A percentile compares a stretch with the other conserved stretches of the same genome.
Evolutionary conservation across 2,113 vertebrate genomes (phyloP).

Genomic region (Etheostoma spectabile): DNA sequence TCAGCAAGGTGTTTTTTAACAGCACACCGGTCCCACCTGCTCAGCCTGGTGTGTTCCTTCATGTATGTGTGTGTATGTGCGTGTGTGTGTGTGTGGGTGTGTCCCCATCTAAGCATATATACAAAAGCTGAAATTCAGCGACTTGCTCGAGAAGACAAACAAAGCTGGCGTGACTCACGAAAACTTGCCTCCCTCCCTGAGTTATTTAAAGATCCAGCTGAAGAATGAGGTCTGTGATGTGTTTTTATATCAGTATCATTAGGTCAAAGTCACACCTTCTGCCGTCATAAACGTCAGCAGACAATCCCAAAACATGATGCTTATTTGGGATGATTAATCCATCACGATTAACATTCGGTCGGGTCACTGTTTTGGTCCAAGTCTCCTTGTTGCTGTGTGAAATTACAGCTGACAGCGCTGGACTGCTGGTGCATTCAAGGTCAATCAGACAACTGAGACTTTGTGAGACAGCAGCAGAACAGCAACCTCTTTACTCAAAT

Average conservation of each 20-base stretch:
- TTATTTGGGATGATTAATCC: not conserved
- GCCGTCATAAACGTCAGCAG: not conserved
- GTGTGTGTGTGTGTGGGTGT: conserved; percentile 50
- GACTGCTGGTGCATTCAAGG: conserved; percentile 27
- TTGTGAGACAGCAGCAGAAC: not conserved
- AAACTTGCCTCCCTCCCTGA: not conserved
- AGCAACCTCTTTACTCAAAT: not conserved
- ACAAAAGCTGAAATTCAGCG: conserved; percentile 31
- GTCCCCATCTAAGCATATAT: not conserved
- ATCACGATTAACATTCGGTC: not conserved
- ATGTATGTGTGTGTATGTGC: conserved; percentile 22
- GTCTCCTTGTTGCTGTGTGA: not conserved
- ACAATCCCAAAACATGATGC: not conserved
- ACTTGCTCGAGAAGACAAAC: conserved; percentile 21
- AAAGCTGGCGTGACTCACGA: not conserved
- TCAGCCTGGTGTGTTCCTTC: conserved; percentile 22
- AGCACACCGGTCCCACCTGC: conserved; percentile 57
- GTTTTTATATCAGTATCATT: not conserved
- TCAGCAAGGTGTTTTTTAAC: conserved; percentile 20
- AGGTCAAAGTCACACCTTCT: not conserved
- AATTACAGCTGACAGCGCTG: not conserved
- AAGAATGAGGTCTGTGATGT: not conserved
- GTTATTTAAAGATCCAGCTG: not conserved
- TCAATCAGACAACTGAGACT: conserved; percentile 12
- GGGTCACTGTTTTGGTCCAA: not conserved